Evolutionary conservation across 1,140 invertebrate genomes (phyloP), one percentile per base, ranked within the genome.

Genomic region (Dinoponera quadriceps): DNA sequence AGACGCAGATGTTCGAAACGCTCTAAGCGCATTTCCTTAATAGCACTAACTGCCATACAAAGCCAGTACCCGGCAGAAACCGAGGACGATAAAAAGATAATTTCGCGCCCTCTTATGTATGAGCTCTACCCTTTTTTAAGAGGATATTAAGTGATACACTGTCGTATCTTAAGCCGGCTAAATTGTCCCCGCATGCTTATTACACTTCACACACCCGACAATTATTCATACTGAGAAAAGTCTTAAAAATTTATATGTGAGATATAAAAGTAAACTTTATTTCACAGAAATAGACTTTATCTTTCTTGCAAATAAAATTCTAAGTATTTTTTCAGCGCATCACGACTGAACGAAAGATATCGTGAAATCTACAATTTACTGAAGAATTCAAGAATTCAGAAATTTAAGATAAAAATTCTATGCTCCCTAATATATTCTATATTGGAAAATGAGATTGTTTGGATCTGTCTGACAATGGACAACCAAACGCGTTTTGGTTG

Each of bases 1-100:
- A 71, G 75, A 80, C 75, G 65, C 75, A 80, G 75, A 80, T 80
- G 75, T 80, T 80, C 65, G 75, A 80, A 80, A 80, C 75, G 65
- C 33, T 80, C 75, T 80, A 80, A 80, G 75, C 51, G 65, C 51
- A 80, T 80, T 80, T 80, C 75, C 75, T 80, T 80, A 80, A 80
- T 80, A 80, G 75, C 65, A 71, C 33, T 80, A 80, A 80, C 65
- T 80, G 54, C 51, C 71, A 80, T 80, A 80, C 69, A 80, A 80
- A 80, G 33, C 75, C 33, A 9, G 75, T 29, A 25, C 49, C 54
- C 48, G 44, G 27, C 14, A 65, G 73, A 77, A 65, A 65, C 59
- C 44, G 27, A 65, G 48, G 16, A 66, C 49, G 48, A 77, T 77
- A 77, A 77, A 77, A 77, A 54, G 62, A 33, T 66, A 51, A 74